Percentiles rank a stretch among this genome's conserved stretches.
Evolutionary conservation across 2,797 vertebrate species (phyloP).

Genomic region (Eidolon dupreanum): DNA sequence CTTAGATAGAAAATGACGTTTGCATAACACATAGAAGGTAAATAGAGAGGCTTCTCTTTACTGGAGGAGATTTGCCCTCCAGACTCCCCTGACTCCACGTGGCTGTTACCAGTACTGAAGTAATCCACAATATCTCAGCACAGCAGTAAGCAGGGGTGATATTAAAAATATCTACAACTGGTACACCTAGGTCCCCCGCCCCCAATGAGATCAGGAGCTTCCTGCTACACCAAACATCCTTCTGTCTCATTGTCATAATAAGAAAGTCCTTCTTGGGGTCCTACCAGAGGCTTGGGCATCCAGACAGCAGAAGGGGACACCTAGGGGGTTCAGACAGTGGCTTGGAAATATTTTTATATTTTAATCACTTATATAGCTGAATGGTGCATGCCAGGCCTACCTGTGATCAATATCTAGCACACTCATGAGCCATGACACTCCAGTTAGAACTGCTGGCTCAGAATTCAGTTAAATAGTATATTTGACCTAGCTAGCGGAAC

Average conservation of each 20-base stretch:
- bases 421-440: not conserved
- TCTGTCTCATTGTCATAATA: not conserved
- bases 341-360: not conserved
- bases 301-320: not conserved
- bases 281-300: not conserved
- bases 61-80: not conserved
- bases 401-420: not conserved
- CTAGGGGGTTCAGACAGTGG: not conserved
- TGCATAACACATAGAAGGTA: not conserved
- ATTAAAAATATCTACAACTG: not conserved
- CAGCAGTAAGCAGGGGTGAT: not conserved
- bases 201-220: not conserved
- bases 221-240: too few relatives aligned
- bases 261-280: not conserved
- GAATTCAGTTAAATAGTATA: not conserved
- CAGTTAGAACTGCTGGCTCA: not conserved
- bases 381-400: not conserved
- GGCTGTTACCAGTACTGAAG: not conserved
- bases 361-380: not conserved
- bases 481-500: not conserved
- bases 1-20: not conserved
- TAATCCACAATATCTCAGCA: not conserved
- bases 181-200: not conserved
- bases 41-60: not conserved
- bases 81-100: not conserved